Percentiles rank a stretch among this genome's conserved stretches.
These are phyloP conservation scores for Oreochromis aureus DNA, from an alignment of 2,113 vertebrate genomes.

Conservation along the genomic window DNA sequence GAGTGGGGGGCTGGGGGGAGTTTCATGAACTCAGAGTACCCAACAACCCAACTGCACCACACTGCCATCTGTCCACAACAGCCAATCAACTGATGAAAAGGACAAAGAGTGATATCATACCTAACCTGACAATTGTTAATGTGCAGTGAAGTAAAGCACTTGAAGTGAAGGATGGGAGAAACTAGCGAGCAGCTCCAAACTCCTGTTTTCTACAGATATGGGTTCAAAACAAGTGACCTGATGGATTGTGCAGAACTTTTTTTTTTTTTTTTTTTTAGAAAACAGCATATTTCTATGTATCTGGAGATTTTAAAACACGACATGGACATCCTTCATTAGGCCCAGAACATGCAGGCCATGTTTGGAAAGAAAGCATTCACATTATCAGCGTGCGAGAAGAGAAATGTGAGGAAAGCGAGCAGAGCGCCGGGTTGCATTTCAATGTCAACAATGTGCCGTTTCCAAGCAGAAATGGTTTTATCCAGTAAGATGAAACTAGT, in stretches of 20 bases:
- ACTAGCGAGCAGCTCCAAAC: not conserved
- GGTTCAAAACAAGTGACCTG: not conserved
- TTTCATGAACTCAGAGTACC: slow-evolving; percentile 70
- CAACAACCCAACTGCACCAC: slow-evolving; percentile 72
- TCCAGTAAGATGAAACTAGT: slow-evolving; percentile 34
- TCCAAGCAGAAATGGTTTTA: slow-evolving; percentile 9
- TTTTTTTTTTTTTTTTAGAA: not conserved
- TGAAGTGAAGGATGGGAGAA: slow-evolving; percentile 35
- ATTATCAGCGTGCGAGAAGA: not conserved
- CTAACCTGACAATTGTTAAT: slow-evolving; percentile 59
- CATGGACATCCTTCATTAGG: not conserved
- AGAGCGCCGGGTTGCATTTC: not conserved
- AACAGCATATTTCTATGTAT: not conserved
- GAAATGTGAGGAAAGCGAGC: not conserved
- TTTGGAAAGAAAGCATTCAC: not conserved
- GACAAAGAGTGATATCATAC: slow-evolving; percentile 65
- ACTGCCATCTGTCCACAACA: slow-evolving; percentile 69
- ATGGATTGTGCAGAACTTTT: not conserved
- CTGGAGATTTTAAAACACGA: not conserved
- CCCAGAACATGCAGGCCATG: not conserved
- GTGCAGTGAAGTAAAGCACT: slow-evolving; percentile 58
- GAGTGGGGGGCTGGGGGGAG: slow-evolving; percentile 9
- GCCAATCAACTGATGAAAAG: slow-evolving; percentile 63
- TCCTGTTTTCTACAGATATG: not conserved
- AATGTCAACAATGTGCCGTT: not conserved